A percentile compares a stretch with the other conserved stretches of the same genome.
Evolutionary conservation across 2,113 vertebrate species (phyloP).

Genomic region (Columbina picui): DNA sequence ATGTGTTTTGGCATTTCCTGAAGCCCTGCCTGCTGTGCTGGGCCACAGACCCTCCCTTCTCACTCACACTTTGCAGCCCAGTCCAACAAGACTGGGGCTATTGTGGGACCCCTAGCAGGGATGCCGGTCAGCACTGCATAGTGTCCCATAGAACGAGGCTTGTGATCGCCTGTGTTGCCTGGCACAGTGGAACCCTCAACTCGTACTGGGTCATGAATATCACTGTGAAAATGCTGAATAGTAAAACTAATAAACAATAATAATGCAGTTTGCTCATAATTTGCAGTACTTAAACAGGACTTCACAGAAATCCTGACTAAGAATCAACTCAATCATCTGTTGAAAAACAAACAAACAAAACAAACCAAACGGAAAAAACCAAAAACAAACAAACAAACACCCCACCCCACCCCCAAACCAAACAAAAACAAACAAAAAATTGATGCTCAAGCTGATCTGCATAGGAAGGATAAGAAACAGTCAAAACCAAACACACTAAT

Average conservation of each 20-base stretch:
- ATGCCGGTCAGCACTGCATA: fast-evolving
- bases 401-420: no score
- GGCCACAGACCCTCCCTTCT: fast-evolving
- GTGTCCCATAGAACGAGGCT: fast-evolving
- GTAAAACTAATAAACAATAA: not conserved
- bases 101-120: fast-evolving
- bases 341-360: not conserved
- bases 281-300: not conserved
- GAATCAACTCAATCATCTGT: not conserved
- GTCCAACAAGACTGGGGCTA: fast-evolving
- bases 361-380: not conserved
- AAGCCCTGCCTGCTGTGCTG: not conserved
- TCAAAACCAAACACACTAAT: not conserved
- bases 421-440: not conserved
- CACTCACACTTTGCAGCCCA: fast-evolving
- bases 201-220: not conserved
- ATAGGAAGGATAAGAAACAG: not conserved
- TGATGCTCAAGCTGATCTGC: not conserved
- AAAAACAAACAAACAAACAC: not conserved
- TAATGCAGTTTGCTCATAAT: not conserved
- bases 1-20: not conserved
- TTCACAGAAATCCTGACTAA: not conserved
- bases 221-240: not conserved
- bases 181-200: not conserved
- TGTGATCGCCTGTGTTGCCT: not conserved